phyloP scores from a whole-genome alignment of 2,113 vertebrate genomes.

The Morphnarchus princeps region DNA sequence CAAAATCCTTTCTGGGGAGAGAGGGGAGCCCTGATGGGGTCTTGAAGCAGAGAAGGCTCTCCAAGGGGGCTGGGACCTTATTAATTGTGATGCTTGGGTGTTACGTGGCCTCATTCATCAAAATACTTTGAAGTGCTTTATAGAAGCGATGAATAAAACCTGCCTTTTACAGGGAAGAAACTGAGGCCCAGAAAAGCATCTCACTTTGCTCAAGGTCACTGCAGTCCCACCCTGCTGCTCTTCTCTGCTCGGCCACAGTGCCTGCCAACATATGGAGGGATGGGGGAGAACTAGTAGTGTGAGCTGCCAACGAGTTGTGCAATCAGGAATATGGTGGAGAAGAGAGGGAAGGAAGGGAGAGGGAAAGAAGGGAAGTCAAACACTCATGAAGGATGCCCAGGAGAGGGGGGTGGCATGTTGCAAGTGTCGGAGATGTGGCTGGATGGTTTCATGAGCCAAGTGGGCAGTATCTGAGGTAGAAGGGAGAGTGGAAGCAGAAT shows the following conservation, averaged over 20 bases:
- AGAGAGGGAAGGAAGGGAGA: background rate
- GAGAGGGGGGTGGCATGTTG: background rate
- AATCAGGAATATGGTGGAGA: background rate
- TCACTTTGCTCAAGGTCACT: background rate
- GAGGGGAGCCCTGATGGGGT: background rate
- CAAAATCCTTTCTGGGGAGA: background rate
- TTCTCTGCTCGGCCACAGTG: background rate
- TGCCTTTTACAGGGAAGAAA: background rate
- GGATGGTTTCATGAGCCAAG: background rate
- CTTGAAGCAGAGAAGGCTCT: background rate
- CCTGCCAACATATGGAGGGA: background rate
- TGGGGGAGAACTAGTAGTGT: too few relatives aligned
- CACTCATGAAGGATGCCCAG: background rate
- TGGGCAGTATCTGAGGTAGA: background rate
- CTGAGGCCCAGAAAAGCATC: background rate
- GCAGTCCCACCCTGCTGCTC: background rate
- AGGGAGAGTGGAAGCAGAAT: background rate
- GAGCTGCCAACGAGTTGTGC: background rate
- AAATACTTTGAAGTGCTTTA: background rate
- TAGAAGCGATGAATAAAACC: background rate
- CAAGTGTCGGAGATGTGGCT: background rate
- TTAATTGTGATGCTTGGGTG: background rate
- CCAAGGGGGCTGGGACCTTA: background rate
- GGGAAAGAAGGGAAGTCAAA: background rate
- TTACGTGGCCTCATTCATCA: background rate